A percentile compares a stretch with the other conserved stretches of the same genome.
phyloP scores from a whole-genome alignment of 2,797 vertebrate species.

The Sebastes trivittatus region DNA sequence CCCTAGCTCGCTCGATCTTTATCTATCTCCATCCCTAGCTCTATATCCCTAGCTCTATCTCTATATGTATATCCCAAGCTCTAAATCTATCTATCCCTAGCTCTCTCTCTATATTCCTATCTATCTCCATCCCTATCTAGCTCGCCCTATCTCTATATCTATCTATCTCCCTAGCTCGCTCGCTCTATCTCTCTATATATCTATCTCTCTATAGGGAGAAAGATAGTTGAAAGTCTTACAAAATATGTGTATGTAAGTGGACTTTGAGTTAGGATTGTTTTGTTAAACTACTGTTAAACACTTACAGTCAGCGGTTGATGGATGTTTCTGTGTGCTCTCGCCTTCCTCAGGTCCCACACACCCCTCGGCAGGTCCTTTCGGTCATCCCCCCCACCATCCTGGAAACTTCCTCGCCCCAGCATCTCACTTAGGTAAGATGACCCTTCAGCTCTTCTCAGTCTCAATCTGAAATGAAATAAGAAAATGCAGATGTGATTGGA shows the following conservation, averaged over 20 bases:
- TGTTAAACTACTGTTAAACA: background rate
- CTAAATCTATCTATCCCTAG: too few relatives aligned
- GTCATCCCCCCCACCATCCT: slow-evolving; percentile 91
- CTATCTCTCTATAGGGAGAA: too few relatives aligned
- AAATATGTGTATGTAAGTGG: background rate
- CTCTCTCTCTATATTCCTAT: too few relatives aligned
- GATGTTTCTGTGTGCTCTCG: background rate
- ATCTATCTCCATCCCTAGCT: too few relatives aligned
- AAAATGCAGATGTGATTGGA: background rate
- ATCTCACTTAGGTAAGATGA: slow-evolving; percentile 90
- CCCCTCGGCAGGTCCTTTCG: slow-evolving; percentile 89
- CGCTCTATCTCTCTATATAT: too few relatives aligned
- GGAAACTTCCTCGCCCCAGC: slow-evolving; percentile 93
- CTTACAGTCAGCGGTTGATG: background rate
- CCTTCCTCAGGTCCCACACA: slow-evolving; percentile 88
- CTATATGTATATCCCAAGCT: too few relatives aligned
- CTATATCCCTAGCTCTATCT: too few relatives aligned
- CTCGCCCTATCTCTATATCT: too few relatives aligned
- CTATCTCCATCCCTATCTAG: too few relatives aligned
- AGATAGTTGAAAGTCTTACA: too few relatives aligned
- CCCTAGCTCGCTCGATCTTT: too few relatives aligned
- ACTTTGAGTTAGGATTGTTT: background rate
- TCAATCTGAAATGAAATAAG: background rate
- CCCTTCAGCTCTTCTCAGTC: background rate
- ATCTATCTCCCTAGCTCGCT: too few relatives aligned